Conservation (phyloP, 2,113 vertebrate genomes). For the Dipodomys spectabilis region DNA sequence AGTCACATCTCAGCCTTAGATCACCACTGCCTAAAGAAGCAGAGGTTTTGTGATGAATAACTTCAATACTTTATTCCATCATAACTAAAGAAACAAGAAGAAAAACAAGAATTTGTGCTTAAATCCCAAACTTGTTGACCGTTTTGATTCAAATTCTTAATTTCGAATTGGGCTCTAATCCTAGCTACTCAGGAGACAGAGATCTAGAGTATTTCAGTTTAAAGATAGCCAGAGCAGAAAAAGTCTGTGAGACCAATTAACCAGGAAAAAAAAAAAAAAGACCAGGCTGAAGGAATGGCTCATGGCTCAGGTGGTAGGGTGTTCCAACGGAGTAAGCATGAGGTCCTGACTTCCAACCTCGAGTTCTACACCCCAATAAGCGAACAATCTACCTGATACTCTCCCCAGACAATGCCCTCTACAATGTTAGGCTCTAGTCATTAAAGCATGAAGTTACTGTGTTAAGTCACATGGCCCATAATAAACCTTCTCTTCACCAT, state of each 20-base stretch:
- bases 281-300: too few species aligned
- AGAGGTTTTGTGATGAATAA: neutral
- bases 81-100: neutral
- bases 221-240: too few species aligned
- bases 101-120: slow-evolving; percentile 26
- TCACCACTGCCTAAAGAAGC: neutral
- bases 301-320: too few species aligned
- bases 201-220: too few species aligned
- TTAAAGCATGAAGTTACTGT: slow-evolving; percentile 52
- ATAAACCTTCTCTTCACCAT: slow-evolving; percentile 48
- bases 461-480: neutral
- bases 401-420: slow-evolving; percentile 35
- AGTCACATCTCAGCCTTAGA: neutral
- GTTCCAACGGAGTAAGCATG: too few species aligned
- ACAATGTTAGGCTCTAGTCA: neutral
- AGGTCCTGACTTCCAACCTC: too few species aligned
- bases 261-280: too few species aligned
- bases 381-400: neutral
- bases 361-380: too few species aligned
- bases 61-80: neutral
- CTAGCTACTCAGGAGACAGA: too few species aligned
- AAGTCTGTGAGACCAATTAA: too few species aligned
- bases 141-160: slow-evolving; percentile 51
- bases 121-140: neutral
- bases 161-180: too few species aligned